Base-by-base conservation (phyloP, 2,888 invertebrate species). In the Ferdinandea cuprea region DNA sequence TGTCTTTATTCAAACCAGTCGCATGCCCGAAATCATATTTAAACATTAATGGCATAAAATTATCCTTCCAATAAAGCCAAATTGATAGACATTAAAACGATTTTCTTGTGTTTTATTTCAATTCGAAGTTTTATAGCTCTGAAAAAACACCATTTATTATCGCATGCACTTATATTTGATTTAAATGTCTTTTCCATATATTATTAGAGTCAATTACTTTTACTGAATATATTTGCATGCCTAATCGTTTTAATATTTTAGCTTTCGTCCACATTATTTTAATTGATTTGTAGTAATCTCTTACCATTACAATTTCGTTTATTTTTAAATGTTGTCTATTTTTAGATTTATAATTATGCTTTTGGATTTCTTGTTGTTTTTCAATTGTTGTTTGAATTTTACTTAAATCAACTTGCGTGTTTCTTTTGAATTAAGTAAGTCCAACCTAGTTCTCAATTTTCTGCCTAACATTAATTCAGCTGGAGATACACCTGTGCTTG, bases 371-470 rank as follows among this genome's bases (percentile, higher is more conserved):
- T 58, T 40, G 25, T 40, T 25, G 58, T 13, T 40, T 40, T 3
- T 35, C 4, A 40, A 40, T 15, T 42, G 42, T 54, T 35, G 56
- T 13, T 44, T 61, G 11, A 46, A 44, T 17, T 32, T 61, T 61
- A 46, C 19, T 44, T n/a, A 32, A 17, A 32, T 44, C 44, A 21
- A 63, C 19, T 8, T 48, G n/a, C 46, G 48, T 52, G 37, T 35
- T 65, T 37, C 61, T 28, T 8, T 61, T 61, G 61, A 46, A 35
- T 61, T 61, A 44, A 61, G 46, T 46, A 35, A 15, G n/a, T 63
- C 48, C 35, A 63, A n/a, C 11, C 46, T 46, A 19, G 46, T 46
- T 46, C 46, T 46, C n/a, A 46, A 46, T n/a, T 46, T 46, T n/a
- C 46, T 25, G 13, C 46, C 46, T 61, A 46, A 19, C 30, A 44